Evolutionary conservation across 2,888 invertebrate genomes (phyloP).

Genomic region (Selenia dentaria): DNA sequence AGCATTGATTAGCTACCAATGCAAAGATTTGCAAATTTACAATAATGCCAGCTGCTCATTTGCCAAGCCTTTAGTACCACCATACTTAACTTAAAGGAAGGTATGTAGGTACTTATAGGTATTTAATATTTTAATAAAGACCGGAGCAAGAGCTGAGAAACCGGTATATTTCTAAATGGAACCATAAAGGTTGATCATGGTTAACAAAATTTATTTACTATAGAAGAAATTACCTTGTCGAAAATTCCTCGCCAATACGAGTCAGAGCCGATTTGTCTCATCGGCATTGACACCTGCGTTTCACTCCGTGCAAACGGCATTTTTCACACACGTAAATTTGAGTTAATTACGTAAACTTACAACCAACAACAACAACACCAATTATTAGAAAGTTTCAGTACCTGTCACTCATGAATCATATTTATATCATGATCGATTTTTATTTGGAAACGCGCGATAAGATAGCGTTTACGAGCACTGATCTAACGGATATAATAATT

Average conservation of each 20-base stretch:
- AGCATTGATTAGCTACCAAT: too few species aligned
- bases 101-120: too few species aligned
- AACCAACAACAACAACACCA: too few species aligned
- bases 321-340: constrained; percentile 46
- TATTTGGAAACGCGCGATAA: constrained; percentile 49
- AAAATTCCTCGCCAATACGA: constrained; percentile 80
- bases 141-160: too few species aligned
- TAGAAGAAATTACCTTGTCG: constrained; percentile 78
- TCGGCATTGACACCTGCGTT: constrained; percentile 68
- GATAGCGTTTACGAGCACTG: constrained; percentile 48
- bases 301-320: constrained; percentile 70
- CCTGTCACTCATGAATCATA: constrained; percentile 40
- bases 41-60: too few species aligned
- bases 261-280: constrained; percentile 73
- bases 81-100: too few species aligned
- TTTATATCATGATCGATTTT: constrained; percentile 61
- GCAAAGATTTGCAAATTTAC: too few species aligned
- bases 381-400: constrained; percentile 33
- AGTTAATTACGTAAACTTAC: constrained; percentile 30
- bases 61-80: too few species aligned
- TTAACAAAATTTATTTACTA: too few species aligned
- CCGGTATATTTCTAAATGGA: too few species aligned
- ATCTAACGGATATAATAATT: constrained; percentile 39
- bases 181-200: too few species aligned
- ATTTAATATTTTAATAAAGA: too few species aligned